A percentile compares a stretch with the other conserved stretches of the same genome.
Conservation (phyloP, 2,113 vertebrate genomes). For the Athene cunicularia region DNA sequence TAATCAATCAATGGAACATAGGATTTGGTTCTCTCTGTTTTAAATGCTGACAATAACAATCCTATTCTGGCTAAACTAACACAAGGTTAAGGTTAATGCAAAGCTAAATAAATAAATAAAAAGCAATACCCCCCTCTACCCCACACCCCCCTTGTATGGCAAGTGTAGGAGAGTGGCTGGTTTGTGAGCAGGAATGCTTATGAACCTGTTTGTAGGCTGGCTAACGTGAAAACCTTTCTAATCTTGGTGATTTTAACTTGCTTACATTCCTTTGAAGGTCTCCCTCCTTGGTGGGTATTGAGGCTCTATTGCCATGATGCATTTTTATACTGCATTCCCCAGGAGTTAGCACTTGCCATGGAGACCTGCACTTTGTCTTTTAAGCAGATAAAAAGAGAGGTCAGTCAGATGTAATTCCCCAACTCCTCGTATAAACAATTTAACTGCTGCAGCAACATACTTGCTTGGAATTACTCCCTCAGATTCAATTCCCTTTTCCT, state of each 20-base stretch:
- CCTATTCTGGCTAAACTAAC: neutral
- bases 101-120: slow-evolving; percentile 25
- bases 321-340: slow-evolving; percentile 69
- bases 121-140: neutral
- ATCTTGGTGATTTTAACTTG: slow-evolving; percentile 49
- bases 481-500: slow-evolving; percentile 86
- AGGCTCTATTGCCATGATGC: slow-evolving; percentile 54
- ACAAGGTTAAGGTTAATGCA: slow-evolving; percentile 29
- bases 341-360: slow-evolving; percentile 67
- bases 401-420: slow-evolving; percentile 84
- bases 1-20: neutral
- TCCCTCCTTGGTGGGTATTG: slow-evolving; percentile 27
- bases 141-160: neutral
- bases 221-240: slow-evolving; percentile 37
- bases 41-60: neutral
- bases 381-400: slow-evolving; percentile 85
- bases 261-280: slow-evolving; percentile 68
- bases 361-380: slow-evolving; percentile 83
- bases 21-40: neutral
- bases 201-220: neutral
- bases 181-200: slow-evolving; percentile 15
- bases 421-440: slow-evolving; percentile 83
- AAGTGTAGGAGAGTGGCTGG: neutral
- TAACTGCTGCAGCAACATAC: slow-evolving; percentile 80
- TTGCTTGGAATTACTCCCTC: slow-evolving; percentile 84